Conservation (phyloP, 2,797 vertebrate species). For the Acanthurus tractus region DNA sequence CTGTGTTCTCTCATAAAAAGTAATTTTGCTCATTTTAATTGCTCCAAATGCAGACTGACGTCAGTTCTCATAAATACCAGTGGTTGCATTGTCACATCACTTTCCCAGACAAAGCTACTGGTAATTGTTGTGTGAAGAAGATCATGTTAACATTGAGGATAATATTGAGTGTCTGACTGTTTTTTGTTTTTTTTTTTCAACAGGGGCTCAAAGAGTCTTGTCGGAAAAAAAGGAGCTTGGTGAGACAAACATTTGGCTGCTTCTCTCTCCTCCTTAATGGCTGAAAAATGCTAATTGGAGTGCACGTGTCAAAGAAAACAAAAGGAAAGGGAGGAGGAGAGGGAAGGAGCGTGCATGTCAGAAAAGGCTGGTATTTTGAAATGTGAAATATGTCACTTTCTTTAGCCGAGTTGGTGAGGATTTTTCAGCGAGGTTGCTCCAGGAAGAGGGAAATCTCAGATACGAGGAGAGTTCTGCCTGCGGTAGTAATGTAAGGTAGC, state of each 20-base stretch:
- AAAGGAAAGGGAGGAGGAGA: conserved; percentile 77
- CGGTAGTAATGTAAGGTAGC: conserved; percentile 9
- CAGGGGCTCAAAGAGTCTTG: conserved; percentile 59
- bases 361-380: conserved; percentile 77
- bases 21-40: conserved; percentile 65
- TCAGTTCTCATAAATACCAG: conserved; percentile 43
- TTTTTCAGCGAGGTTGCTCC: conserved; percentile 59
- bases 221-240: conserved; percentile 51
- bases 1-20: conserved; percentile 39
- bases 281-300: conserved; percentile 87
- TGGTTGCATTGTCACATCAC: conserved; percentile 50
- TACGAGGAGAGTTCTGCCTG: conserved; percentile 37
- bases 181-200: conserved; percentile 20
- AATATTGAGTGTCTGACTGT: conserved; percentile 62
- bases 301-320: conserved; percentile 85
- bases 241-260: conserved; percentile 82
- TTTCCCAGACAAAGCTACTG: conserved; percentile 48
- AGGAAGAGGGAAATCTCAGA: conserved; percentile 47
- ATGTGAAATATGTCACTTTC: conserved; percentile 81
- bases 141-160: conserved; percentile 69
- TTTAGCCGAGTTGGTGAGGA: conserved; percentile 55
- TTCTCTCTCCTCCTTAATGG: conserved; percentile 81
- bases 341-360: conserved; percentile 70
- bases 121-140: conserved; percentile 63
- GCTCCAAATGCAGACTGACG: conserved; percentile 61